Evolutionary conservation across 2,888 invertebrate species (phyloP).

Genomic region (Pharmacophagus antenor): DNA sequence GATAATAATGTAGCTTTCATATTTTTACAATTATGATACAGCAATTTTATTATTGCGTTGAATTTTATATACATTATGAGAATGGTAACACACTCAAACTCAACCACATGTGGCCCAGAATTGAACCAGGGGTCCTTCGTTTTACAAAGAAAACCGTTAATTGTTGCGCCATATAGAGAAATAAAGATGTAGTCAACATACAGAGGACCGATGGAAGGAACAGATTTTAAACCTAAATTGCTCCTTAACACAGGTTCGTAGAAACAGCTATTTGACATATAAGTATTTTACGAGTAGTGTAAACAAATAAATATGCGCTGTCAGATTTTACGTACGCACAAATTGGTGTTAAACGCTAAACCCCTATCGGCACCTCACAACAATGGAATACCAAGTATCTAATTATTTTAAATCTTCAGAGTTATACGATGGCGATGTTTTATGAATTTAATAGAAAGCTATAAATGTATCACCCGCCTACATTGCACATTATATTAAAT

Average conservation of each 20-base stretch:
- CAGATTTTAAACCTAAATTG: not conserved
- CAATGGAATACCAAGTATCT: slow-evolving; percentile 24
- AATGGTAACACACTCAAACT: too few species aligned
- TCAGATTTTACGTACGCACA: slow-evolving; percentile 12
- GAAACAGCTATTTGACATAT: not conserved
- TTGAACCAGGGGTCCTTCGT: too few species aligned
- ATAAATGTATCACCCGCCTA: not conserved
- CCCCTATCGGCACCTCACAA: not conserved
- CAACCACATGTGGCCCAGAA: too few species aligned
- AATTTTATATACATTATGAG: too few species aligned
- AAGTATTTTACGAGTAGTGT: slow-evolving; percentile 1
- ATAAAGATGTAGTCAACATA: too few species aligned
- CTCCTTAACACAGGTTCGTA: not conserved
- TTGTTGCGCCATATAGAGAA: too few species aligned
- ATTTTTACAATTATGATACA: too few species aligned
- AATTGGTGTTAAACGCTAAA: slow-evolving; percentile 10
- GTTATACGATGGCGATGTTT: not conserved
- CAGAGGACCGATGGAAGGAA: not conserved
- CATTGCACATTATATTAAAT: not conserved
- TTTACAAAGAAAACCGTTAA: too few species aligned
- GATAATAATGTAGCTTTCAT: too few species aligned
- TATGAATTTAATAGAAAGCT: not conserved
- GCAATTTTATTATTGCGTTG: too few species aligned
- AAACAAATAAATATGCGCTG: slow-evolving; percentile 20
- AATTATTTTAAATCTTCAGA: slow-evolving; percentile 9